phyloP scores from a whole-genome alignment of 92 coral and sea anemone genomes.

The Porites cylindrica region DNA sequence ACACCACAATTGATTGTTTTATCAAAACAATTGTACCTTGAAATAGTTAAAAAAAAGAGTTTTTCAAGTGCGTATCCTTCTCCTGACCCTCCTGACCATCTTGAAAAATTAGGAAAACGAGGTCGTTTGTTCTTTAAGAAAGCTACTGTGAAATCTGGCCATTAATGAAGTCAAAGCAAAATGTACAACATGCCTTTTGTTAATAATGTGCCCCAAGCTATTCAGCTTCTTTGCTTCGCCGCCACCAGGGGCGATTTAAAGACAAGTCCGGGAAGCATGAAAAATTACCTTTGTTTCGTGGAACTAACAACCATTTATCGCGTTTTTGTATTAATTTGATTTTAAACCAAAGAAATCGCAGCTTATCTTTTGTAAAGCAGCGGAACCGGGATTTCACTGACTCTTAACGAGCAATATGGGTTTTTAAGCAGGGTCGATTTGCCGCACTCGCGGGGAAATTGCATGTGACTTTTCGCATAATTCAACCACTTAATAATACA shows the following conservation, averaged over 20 bases:
- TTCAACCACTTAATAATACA: not conserved
- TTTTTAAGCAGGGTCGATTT: not conserved
- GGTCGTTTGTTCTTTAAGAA: conserved; percentile 1
- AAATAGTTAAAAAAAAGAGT: not conserved
- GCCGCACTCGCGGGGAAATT: not conserved
- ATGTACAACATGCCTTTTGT: not conserved
- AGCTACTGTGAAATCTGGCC: not conserved
- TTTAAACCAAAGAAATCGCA: not conserved
- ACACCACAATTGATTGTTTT: not conserved
- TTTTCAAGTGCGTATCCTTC: not conserved
- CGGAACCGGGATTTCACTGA: conserved; percentile 15
- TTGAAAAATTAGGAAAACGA: not conserved
- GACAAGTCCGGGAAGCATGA: not conserved
- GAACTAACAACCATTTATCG: conserved; percentile 24
- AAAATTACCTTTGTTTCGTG: conserved; percentile 22
- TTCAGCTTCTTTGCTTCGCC: conserved; percentile 4
- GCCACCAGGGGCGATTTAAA: not conserved
- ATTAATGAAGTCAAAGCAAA: not conserved
- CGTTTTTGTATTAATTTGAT: not conserved
- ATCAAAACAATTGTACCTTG: not conserved
- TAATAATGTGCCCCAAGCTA: not conserved
- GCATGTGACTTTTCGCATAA: not conserved
- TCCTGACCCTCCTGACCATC: not conserved
- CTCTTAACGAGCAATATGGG: not conserved
- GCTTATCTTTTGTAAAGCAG: conserved; percentile 7